These are phyloP conservation scores for Elachura formosa DNA, from an alignment of 2,113 vertebrate genomes.

Conservation along the genomic window DNA sequence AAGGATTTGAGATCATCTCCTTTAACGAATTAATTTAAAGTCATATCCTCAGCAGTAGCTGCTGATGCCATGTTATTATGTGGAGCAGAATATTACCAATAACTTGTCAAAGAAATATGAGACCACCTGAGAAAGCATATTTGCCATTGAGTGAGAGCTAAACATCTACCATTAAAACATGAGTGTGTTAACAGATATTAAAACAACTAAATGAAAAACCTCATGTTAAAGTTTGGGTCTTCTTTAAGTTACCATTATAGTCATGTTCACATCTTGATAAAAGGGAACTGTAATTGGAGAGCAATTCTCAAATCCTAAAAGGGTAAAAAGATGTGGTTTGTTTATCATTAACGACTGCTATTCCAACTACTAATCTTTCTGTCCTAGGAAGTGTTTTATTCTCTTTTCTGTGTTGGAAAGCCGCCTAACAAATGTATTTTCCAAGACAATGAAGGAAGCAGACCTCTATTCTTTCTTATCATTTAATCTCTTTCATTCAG, in stretches of 20 bases:
- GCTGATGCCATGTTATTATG: not conserved
- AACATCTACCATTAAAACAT: not conserved
- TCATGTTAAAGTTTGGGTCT: not conserved
- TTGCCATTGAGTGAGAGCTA: not conserved
- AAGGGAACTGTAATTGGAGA: not conserved
- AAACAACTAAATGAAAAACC: not conserved
- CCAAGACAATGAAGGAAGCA: conserved; percentile 44
- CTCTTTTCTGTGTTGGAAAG: conserved; percentile 28
- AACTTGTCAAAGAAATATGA: not conserved
- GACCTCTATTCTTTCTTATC: conserved; percentile 39
- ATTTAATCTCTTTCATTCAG: conserved; percentile 51
- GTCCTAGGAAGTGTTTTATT: conserved; percentile 22
- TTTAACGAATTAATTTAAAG: not conserved
- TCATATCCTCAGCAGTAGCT: not conserved
- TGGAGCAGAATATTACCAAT: not conserved
- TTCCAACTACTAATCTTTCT: conserved; percentile 20
- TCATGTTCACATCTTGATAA: not conserved
- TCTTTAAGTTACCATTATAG: not conserved
- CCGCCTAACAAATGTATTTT: conserved; percentile 51
- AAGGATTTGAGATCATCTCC: not conserved
- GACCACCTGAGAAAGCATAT: not conserved
- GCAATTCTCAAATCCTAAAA: not conserved
- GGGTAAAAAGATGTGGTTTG: not conserved
- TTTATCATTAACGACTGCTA: conserved; percentile 21
- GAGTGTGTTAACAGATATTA: not conserved